Percentiles rank a stretch among this genome's conserved stretches.
Conservation (phyloP, 2,888 invertebrate genomes). For the Calliphora vomitoria region DNA sequence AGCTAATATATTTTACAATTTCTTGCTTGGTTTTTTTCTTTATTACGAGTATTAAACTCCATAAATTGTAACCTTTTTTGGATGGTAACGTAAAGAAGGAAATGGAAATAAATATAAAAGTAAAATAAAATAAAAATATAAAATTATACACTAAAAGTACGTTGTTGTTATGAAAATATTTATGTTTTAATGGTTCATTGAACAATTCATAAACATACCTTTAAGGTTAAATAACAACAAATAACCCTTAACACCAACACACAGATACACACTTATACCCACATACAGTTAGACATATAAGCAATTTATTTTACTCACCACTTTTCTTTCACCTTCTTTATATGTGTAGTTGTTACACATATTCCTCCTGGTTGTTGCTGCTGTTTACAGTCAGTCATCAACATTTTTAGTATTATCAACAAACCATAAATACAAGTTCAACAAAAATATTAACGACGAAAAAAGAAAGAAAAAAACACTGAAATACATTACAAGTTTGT, state of each 20-base stretch:
- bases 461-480: neutral
- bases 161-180: slow-evolving; percentile 53
- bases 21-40: neutral
- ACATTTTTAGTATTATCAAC: slow-evolving; percentile 50
- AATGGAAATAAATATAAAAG: neutral
- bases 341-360: neutral
- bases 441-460: slow-evolving; percentile 22
- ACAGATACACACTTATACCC: too few relatives aligned
- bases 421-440: slow-evolving; percentile 68
- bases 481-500: slow-evolving; percentile 17
- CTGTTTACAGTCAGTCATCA: slow-evolving; percentile 39
- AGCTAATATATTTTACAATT: slow-evolving; percentile 2
- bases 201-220: slow-evolving; percentile 59
- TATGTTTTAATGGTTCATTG: slow-evolving; percentile 65
- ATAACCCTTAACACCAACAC: slow-evolving; percentile 38
- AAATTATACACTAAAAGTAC: slow-evolving; percentile 16
- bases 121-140: slow-evolving; percentile 18
- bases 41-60: neutral
- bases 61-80: slow-evolving; percentile 12
- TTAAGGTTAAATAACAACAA: slow-evolving; percentile 56
- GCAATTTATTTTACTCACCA: slow-evolving; percentile 1
- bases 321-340: neutral
- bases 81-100: neutral
- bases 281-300: too few relatives aligned
- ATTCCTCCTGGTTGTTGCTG: neutral